These are phyloP conservation scores for Lanistes nyassanus DNA, from an alignment of 1,140 invertebrate species.

Conservation along the genomic window DNA sequence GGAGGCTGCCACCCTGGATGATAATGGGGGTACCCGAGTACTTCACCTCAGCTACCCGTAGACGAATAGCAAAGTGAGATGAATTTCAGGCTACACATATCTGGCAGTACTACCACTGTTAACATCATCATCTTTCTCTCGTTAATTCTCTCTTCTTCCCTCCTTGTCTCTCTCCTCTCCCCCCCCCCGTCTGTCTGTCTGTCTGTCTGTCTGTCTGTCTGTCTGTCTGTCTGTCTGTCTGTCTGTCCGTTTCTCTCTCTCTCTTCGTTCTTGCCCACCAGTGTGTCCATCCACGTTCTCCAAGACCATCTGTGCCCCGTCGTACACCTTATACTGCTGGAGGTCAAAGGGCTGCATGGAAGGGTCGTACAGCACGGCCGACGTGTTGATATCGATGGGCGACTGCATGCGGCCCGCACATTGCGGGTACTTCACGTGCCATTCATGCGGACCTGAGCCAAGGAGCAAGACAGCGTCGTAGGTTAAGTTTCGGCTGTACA, in stretches of 20 bases:
- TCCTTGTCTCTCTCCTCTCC: too few species aligned
- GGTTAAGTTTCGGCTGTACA: too few species aligned
- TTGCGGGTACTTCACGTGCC: conserved; percentile 42
- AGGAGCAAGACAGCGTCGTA: neutral
- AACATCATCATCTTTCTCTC: too few species aligned
- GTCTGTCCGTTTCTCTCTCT: too few species aligned
- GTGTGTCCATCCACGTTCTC: conserved; percentile 50
- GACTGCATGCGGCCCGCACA: conserved; percentile 50
- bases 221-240: too few species aligned
- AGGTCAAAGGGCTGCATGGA: conserved; percentile 40
- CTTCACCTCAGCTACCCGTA: conserved; percentile 26
- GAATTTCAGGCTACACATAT: too few species aligned
- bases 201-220: too few species aligned
- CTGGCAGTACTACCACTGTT: too few species aligned
- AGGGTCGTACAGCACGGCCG: conserved; percentile 37
- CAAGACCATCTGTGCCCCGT: conserved; percentile 38
- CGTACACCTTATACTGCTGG: conserved; percentile 31
- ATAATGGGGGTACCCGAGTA: conserved; percentile 19
- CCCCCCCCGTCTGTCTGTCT: too few species aligned
- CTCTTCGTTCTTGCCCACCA: conserved; percentile 21
- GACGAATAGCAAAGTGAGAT: too few species aligned
- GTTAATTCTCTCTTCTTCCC: too few species aligned
- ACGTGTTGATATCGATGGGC: conserved; percentile 45
- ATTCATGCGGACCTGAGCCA: conserved; percentile 44
- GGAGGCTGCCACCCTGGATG: conserved; percentile 31